A percentile compares a stretch with the other conserved stretches of the same genome.
phyloP scores from a whole-genome alignment of 2,113 vertebrate genomes.

The Calyptomena viridis region DNA sequence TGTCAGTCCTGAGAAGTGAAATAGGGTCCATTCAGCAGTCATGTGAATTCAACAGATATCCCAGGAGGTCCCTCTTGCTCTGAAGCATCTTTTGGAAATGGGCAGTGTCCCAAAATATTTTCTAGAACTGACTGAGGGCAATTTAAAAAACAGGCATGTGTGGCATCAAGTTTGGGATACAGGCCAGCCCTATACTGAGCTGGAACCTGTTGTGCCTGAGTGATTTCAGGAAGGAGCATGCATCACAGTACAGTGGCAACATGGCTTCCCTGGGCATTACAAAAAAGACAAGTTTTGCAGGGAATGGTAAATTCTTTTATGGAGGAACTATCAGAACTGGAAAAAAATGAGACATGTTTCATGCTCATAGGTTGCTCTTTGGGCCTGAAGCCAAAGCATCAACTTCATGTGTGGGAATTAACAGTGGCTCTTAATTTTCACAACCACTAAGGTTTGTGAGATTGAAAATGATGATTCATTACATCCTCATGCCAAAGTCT shows the following conservation, averaged over 20 bases:
- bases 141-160: background rate
- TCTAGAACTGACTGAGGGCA: background rate
- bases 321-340: background rate
- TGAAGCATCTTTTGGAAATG: background rate
- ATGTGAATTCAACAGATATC: background rate
- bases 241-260: background rate
- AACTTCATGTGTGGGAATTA: background rate
- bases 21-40: background rate
- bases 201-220: too few relatives aligned
- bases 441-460: background rate
- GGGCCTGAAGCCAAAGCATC: background rate
- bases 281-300: background rate
- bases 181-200: background rate
- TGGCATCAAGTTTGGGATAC: background rate
- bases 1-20: background rate
- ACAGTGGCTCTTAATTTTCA: background rate
- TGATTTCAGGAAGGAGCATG: background rate
- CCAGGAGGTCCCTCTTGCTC: rapidly evolving
- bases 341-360: background rate
- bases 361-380: background rate
- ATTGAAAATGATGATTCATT: background rate
- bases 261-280: background rate
- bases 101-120: background rate
- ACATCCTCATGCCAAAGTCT: background rate
- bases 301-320: background rate